Base-by-base conservation (phyloP, 2,113 vertebrate species). In the Chroicocephalus ridibundus region DNA sequence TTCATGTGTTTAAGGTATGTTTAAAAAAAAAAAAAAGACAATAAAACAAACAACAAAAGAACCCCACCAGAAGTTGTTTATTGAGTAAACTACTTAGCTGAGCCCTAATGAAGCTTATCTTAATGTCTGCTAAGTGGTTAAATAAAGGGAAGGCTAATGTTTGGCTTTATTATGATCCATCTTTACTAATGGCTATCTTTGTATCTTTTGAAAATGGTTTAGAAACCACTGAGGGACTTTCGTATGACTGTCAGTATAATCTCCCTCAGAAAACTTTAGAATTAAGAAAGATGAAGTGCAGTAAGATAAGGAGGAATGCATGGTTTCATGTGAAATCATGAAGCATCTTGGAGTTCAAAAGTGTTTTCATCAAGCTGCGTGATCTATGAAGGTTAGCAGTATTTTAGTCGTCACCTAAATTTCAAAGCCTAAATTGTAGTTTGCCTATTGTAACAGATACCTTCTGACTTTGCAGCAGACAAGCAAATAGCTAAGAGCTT, bases 1-100 rank as follows among this genome's bases (percentile, higher is more conserved):
- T 99, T 78, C 98, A 99, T 42, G 98, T 99, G 54, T 99, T 99
- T 96, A 99, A 99, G 98, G 98, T 99, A 96, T 60, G 76, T 32
- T 62, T 51, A 49, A 54, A 55, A 55, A 54, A 55, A 55, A 54
- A 55, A 54, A 0, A 1, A 22, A 24, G 34, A 34, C 32, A 26
- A 19, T 31, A 36, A 38, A 84, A 46, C 32, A 49, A 13, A 82
- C 32, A 49, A 22, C 29, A 22, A 31, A 55, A 19, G 15, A 61
- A 58, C 27, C 26, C 6, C 18, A 27, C 3, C 46, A 54, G 22
- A n/a, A 71, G 26, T 44, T 75, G n/a, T 77, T 82, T 47, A 29
- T 70, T 64, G 55, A 75, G 26, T 75, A 29, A 92, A 71, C 26
- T 66, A 11, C 60, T 83, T 46, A 62, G 5, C 51, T 84, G 60